These are phyloP conservation scores for Zootermopsis nevadensis DNA, from an alignment of 2,888 invertebrate genomes.

Conservation along the genomic window DNA sequence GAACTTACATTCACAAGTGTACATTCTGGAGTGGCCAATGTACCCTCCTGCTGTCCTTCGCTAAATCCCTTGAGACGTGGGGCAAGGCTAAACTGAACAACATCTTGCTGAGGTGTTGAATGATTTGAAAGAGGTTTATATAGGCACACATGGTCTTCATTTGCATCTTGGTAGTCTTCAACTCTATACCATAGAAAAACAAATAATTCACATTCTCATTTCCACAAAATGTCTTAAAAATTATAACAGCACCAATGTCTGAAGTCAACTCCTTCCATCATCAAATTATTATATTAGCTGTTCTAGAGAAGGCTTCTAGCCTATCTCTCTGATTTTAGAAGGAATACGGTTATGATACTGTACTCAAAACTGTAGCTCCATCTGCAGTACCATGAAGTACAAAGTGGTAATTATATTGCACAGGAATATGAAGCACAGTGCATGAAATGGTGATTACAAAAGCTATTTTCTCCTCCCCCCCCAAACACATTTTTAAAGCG, in stretches of 20 bases:
- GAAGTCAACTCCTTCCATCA: too few relatives aligned
- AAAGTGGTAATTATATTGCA: too few relatives aligned
- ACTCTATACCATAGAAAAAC: constrained; percentile 56
- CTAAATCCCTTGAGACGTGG: constrained; percentile 29
- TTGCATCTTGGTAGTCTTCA: constrained; percentile 61
- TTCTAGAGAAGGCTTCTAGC: too few relatives aligned
- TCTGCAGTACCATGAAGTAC: too few relatives aligned
- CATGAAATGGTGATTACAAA: too few relatives aligned
- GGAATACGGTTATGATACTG: too few relatives aligned
- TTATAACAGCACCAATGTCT: too few relatives aligned
- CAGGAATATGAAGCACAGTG: too few relatives aligned
- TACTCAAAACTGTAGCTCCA: too few relatives aligned
- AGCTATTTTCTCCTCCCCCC: too few relatives aligned
- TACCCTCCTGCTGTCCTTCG: neutral
- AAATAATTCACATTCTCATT: neutral
- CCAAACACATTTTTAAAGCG: neutral
- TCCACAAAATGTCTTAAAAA: neutral
- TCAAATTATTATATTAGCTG: too few relatives aligned
- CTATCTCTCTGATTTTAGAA: too few relatives aligned
- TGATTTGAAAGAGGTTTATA: constrained; percentile 47
- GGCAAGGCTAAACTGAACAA: constrained; percentile 45
- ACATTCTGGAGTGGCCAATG: neutral
- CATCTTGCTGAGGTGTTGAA: constrained; percentile 40
- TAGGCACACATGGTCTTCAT: constrained; percentile 58
- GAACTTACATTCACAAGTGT: neutral